Conservation (phyloP, 2,113 vertebrate species). For the Seriola dumerili region DNA sequence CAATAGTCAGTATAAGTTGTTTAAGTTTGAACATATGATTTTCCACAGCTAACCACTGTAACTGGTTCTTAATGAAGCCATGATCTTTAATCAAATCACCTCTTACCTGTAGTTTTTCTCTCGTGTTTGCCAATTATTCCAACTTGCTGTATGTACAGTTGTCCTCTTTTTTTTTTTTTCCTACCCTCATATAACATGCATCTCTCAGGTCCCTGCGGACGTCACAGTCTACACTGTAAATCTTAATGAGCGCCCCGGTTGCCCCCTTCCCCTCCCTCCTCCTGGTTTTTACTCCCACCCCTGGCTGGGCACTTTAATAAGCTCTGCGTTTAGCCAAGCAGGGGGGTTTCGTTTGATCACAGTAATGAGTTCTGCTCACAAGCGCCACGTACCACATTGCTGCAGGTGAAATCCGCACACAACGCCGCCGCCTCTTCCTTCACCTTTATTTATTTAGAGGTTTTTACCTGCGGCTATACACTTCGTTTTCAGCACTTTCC, state of each 20-base stretch:
- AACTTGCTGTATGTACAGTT: background rate
- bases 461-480: constrained; percentile 45
- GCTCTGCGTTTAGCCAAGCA: constrained; percentile 67
- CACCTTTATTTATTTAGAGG: constrained; percentile 63
- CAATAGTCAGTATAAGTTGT: too few species aligned
- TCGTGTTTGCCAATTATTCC: background rate
- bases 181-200: constrained; percentile 3
- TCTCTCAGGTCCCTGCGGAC: constrained; percentile 45
- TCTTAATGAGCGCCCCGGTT: constrained; percentile 72
- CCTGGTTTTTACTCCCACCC: constrained; percentile 70
- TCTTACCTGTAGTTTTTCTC: background rate
- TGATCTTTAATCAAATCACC: background rate
- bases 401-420: constrained; percentile 64
- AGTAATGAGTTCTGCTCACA: constrained; percentile 76
- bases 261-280: constrained; percentile 10
- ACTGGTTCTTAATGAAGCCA: background rate
- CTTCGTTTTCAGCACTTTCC: constrained; percentile 51
- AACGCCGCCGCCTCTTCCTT: constrained; percentile 15
- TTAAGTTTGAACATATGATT: background rate
- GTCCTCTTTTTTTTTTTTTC: constrained; percentile 4
- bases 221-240: constrained; percentile 67
- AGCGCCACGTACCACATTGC: constrained; percentile 74
- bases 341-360: constrained; percentile 82
- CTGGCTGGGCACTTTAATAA: constrained; percentile 80
- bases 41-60: background rate